These are phyloP conservation scores for Agrilus mali DNA, from an alignment of 2,888 invertebrate species.

Conservation along the genomic window DNA sequence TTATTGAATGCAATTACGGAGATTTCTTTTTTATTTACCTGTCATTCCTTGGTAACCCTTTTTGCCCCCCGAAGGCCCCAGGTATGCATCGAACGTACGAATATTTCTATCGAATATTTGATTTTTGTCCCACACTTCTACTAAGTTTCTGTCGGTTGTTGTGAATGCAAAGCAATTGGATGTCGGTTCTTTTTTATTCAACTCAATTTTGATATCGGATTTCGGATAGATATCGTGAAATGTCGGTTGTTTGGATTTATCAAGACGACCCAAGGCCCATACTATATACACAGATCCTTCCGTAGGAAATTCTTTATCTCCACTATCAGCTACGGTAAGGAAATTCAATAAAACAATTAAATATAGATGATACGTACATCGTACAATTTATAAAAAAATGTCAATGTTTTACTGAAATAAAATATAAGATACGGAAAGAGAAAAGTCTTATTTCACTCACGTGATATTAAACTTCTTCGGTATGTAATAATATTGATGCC, in stretches of 20 bases:
- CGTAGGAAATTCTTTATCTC: constrained; percentile 60
- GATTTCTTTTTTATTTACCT: constrained; percentile 31
- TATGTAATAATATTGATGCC: constrained; percentile 72
- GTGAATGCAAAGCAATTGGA: constrained; percentile 69
- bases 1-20: too few relatives aligned
- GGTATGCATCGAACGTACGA: constrained; percentile 63
- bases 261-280: constrained; percentile 77
- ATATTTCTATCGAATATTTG: constrained; percentile 56
- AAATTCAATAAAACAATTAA: too few relatives aligned
- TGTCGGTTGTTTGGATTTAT: constrained; percentile 63
- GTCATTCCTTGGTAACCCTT: constrained; percentile 66
- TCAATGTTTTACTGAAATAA: background rate
- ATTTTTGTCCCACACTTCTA: constrained; percentile 46
- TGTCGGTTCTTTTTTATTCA: constrained; percentile 49
- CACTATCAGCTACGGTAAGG: constrained; percentile 50
- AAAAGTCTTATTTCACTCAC: constrained; percentile 35
- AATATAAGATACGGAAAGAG: background rate
- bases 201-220: constrained; percentile 51
- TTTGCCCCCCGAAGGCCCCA: constrained; percentile 75
- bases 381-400: background rate
- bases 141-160: constrained; percentile 24
- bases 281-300: constrained; percentile 49
- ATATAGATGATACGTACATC: too few relatives aligned
- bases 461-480: constrained; percentile 59
- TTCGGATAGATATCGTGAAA: constrained; percentile 74